Base-by-base conservation (phyloP, 1,140 invertebrate genomes). In the Meloidogyne chitwoodi region DNA sequence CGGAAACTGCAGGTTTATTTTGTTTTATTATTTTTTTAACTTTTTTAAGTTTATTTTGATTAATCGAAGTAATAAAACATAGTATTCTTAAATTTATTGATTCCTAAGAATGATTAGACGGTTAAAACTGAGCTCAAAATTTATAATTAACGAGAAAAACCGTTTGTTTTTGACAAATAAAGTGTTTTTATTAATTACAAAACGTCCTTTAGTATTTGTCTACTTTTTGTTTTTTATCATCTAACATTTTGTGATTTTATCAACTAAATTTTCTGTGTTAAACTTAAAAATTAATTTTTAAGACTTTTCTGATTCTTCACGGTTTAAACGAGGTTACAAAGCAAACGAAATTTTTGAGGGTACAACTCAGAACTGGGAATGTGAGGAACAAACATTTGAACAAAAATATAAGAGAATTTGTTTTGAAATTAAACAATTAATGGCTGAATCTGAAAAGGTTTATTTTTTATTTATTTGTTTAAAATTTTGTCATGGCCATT, bases 221-320 rank as follows among this genome's bases (percentile, higher is more conserved):
- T n/a, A n/a, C n/a, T n/a, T n/a, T n/a, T n/a, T n/a, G n/a, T n/a
- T n/a, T n/a, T n/a, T n/a, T n/a, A n/a, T n/a, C n/a, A n/a, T n/a
- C n/a, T n/a, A n/a, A n/a, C n/a, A n/a, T n/a, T n/a, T n/a, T n/a
- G n/a, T n/a, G 24, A 26, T 66, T 19, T 16, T 61, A 64, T 62
- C n/a, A n/a, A n/a, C n/a, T n/a, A n/a, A n/a, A n/a, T 44, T 26
- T 62, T 70, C 22, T 74, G 27, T 3, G 10, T 72, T 75, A 16
- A 8, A 22, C 76, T 16, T 26, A 24, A 3, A 69, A 68, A 71
- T 69, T 71, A 22, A 34, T 41, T 48, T 48, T 72, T 41, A 12
- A 78, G 77, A 78, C 66, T 78, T 78, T 48, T 78, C 77, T 22
- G 77, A 78, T 79, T 67, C 77, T n/a, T 68, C 34, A n/a, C 65